Conservation (phyloP, 1,140 invertebrate genomes). For the Copidosoma floridanum region DNA sequence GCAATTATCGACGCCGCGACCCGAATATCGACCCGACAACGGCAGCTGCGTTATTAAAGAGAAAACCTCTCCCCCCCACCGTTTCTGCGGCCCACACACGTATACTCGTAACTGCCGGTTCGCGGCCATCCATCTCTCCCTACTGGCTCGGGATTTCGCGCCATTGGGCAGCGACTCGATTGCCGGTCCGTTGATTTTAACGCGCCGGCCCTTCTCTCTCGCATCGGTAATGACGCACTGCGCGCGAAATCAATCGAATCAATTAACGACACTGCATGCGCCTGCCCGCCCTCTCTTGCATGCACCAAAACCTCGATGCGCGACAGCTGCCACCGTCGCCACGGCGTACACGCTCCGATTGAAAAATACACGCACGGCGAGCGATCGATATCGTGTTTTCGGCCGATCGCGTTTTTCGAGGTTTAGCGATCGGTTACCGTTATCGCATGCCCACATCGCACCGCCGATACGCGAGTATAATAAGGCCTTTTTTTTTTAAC, state of each 20-base stretch:
- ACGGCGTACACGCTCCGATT: too few species aligned
- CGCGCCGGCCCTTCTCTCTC: slow-evolving; percentile 4
- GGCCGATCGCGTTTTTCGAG: too few species aligned
- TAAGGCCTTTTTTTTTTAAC: too few species aligned
- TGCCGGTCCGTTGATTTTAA: slow-evolving; percentile 30
- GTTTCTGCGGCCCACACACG: background rate
- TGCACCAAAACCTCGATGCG: slow-evolving; percentile 10
- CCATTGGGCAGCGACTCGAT: slow-evolving; percentile 27
- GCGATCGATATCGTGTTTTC: too few species aligned
- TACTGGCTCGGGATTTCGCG: slow-evolving; percentile 25
- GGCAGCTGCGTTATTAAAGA: too few species aligned
- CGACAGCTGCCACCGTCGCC: background rate
- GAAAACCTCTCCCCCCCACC: background rate
- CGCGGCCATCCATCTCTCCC: background rate
- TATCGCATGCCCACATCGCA: too few species aligned
- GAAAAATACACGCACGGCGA: too few species aligned
- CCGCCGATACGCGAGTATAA: too few species aligned
- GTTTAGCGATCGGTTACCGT: too few species aligned
- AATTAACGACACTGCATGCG: too few species aligned
- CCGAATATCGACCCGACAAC: too few species aligned
- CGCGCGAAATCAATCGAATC: slow-evolving; percentile 30
- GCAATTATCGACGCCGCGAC: background rate
- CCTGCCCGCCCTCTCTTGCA: slow-evolving; percentile 2
- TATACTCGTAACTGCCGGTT: background rate
- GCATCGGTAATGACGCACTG: slow-evolving; percentile 28